Base-by-base conservation (phyloP, 2,888 invertebrate species). In the Eupsilia transversa region DNA sequence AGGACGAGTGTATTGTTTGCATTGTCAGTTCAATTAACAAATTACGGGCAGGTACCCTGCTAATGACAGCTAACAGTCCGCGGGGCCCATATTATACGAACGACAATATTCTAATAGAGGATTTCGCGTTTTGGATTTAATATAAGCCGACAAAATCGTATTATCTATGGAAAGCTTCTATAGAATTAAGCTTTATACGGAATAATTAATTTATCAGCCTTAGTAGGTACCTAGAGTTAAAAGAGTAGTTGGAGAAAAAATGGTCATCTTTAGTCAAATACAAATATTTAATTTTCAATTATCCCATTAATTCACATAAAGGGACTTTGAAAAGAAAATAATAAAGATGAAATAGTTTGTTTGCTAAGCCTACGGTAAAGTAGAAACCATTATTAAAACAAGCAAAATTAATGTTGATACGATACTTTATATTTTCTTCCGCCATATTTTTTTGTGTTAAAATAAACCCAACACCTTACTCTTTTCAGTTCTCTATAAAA, bases 21-120 rank as follows among this genome's bases (percentile, higher is more conserved):
- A 90, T 91, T 91, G 89, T 90, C 90, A 89, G 89, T 92, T 93
- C 91, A 93, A 94, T 94, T 93, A 93, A 89, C 92, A 89, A 93
- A 92, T 93, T 92, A 92, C 86, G 82, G 84, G 77, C 89, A 88
- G 84, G 84, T 88, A 87, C 72, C 80, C 89, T 92, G 93, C 76
- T 81, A 74, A 80, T 92, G 94, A 94, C 94, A 93, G 91, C 81
- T 85, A 85, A 87, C 87, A 89, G 89, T 71, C 64, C 60, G 57
- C 57, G 54, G 67, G 60, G 38, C 60, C 70, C 70, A 79, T 61
- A 65, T 75, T 68, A 61, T 38, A 60, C 30, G 49, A 56, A 54
- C 46, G 35, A 35, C 38, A 6, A 57, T 65, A 49, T 64, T 75
- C 27, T 68, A 65, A 76, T 72, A 65, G 54, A 75, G 6, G 27